These are phyloP conservation scores for Tragelaphus buxtoni DNA, from an alignment of 2,113 vertebrate genomes.

Conservation along the genomic window DNA sequence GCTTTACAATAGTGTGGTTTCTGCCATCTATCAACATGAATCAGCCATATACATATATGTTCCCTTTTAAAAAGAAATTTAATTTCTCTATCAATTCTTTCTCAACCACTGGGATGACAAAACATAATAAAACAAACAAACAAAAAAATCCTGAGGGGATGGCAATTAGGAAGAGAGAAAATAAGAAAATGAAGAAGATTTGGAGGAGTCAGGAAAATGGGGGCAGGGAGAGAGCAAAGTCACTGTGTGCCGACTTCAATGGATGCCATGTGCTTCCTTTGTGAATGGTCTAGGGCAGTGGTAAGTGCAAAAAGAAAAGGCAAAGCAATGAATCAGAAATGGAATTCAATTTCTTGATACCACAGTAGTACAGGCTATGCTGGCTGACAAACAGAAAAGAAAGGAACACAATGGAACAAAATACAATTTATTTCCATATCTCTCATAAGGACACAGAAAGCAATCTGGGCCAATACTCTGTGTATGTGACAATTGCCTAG, in stretches of 20 bases:
- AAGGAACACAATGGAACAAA: conserved; percentile 48
- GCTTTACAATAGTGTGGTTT: neutral
- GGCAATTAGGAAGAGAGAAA: neutral
- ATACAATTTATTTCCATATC: neutral
- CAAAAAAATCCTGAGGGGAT: neutral
- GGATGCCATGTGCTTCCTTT: neutral
- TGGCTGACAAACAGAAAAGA: conserved; percentile 45
- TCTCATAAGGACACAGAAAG: conserved; percentile 33
- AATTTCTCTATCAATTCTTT: neutral
- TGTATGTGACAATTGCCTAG: neutral
- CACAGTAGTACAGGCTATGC: neutral
- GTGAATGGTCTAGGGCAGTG: neutral
- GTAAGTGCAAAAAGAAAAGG: conserved; percentile 54
- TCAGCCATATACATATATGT: neutral
- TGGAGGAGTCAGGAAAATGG: neutral
- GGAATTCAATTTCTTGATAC: conserved; percentile 57
- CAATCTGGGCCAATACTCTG: neutral
- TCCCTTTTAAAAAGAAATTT: neutral
- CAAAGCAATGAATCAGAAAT: conserved; percentile 54
- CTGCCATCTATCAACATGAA: neutral
- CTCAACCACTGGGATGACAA: neutral
- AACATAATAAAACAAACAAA: neutral
- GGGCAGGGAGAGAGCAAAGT: neutral
- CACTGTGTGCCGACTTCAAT: rapidly evolving
- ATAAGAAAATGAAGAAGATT: neutral